Conservation (phyloP, 1,140 invertebrate genomes). For the Drosophila nigrodunni region DNA sequence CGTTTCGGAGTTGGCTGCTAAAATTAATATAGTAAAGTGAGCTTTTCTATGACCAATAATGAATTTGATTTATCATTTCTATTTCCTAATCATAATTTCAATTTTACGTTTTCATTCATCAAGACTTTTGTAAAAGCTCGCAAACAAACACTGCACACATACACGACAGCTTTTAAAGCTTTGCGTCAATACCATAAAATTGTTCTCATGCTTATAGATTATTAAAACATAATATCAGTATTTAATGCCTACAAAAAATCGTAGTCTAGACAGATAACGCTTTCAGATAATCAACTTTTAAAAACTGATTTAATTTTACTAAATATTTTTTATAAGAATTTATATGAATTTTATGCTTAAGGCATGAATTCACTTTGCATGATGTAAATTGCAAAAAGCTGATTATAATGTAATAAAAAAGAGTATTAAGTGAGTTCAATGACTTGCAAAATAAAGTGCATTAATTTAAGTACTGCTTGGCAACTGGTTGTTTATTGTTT, state of each 20-base stretch:
- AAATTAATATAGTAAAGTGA: neutral
- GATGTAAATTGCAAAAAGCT: neutral
- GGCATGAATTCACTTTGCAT: neutral
- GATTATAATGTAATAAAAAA: neutral
- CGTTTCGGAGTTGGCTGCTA: neutral
- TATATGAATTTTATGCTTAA: neutral
- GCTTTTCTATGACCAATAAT: neutral
- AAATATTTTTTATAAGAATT: neutral
- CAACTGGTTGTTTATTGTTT: slow-evolving; percentile 2
- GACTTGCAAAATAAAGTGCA: neutral
- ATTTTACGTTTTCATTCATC: too few species aligned
- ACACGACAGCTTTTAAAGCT: neutral
- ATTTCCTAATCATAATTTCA: neutral
- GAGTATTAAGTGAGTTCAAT: neutral
- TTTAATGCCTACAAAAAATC: slow-evolving; percentile 1
- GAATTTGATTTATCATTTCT: neutral
- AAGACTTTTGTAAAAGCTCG: neutral
- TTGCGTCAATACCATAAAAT: neutral
- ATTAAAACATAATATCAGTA: neutral
- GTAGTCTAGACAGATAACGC: slow-evolving; percentile 12
- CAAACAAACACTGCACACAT: neutral
- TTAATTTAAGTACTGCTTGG: neutral
- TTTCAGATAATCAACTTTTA: neutral
- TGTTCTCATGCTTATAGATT: neutral
- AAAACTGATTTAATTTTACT: neutral